Evolutionary conservation across 2,888 invertebrate genomes (phyloP).

Genomic region (Spilarctia lutea): DNA sequence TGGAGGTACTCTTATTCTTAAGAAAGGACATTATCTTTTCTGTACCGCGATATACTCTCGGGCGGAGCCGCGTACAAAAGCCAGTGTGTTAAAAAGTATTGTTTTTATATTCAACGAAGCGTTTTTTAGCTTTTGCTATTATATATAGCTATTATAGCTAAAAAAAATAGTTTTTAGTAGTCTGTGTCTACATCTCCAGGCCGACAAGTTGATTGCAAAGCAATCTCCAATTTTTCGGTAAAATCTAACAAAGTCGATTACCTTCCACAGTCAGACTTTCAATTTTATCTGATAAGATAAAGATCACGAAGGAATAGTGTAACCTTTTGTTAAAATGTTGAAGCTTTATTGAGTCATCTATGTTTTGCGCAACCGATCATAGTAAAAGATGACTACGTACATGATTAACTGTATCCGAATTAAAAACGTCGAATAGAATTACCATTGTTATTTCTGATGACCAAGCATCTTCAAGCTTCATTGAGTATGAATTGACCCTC

Average conservation of each 20-base stretch:
- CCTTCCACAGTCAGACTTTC: background rate
- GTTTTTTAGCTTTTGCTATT: too few relatives aligned
- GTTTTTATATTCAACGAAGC: too few relatives aligned
- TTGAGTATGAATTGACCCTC: background rate
- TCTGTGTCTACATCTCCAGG: too few relatives aligned
- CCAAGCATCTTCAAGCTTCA: background rate
- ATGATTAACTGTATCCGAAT: background rate
- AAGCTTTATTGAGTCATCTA: background rate
- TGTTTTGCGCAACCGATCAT: background rate
- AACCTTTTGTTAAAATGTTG: slow-evolving; percentile 1
- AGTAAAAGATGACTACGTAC: background rate
- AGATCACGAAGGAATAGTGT: background rate
- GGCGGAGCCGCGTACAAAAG: too few relatives aligned
- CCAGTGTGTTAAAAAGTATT: too few relatives aligned
- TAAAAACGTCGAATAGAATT: background rate
- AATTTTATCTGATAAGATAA: slow-evolving; percentile 3
- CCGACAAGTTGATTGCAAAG: too few relatives aligned
- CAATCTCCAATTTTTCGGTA: too few relatives aligned
- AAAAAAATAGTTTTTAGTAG: too few relatives aligned
- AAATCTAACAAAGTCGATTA: background rate
- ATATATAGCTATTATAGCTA: too few relatives aligned
- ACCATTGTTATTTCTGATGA: background rate
- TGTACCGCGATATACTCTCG: too few relatives aligned
- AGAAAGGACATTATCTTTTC: too few relatives aligned
- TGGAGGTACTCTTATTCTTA: too few relatives aligned